phyloP scores from a whole-genome alignment of 2,797 vertebrate genomes.

The Enteromius mattozi region DNA sequence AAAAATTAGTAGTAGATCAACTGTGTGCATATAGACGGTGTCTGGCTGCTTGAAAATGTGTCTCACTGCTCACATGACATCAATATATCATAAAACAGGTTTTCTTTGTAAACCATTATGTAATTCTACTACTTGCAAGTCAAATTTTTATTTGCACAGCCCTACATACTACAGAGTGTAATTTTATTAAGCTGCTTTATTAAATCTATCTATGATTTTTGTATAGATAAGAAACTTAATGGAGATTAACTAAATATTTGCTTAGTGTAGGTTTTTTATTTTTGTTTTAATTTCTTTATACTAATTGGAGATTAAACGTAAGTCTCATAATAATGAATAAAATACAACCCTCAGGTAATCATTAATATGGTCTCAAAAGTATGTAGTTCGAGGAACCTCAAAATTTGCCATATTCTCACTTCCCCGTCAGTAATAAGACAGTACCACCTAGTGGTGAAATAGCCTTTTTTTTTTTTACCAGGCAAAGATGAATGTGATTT shows the following conservation, averaged over 20 bases:
- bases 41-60: background rate
- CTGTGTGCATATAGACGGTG: background rate
- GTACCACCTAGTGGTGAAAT: conserved; percentile 2
- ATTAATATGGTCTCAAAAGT: background rate
- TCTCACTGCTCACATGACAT: background rate
- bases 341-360: conserved; percentile 66
- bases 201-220: background rate
- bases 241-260: background rate
- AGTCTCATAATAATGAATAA: background rate
- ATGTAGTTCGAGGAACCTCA: background rate
- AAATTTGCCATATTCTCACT: background rate
- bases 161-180: background rate
- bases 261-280: background rate
- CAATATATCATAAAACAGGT: background rate
- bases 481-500: no score
- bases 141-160: background rate
- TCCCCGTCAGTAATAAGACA: background rate
- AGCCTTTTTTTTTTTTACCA: background rate
- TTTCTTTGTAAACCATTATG: conserved; percentile 13
- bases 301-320: background rate
- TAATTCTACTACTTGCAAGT: conserved; percentile 9
- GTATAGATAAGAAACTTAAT: background rate
- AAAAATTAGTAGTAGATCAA: background rate
- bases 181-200: background rate
- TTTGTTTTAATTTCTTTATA: background rate